Evolutionary conservation across 2,797 vertebrate genomes (phyloP).

Genomic region (Ataeniobius toweri): DNA sequence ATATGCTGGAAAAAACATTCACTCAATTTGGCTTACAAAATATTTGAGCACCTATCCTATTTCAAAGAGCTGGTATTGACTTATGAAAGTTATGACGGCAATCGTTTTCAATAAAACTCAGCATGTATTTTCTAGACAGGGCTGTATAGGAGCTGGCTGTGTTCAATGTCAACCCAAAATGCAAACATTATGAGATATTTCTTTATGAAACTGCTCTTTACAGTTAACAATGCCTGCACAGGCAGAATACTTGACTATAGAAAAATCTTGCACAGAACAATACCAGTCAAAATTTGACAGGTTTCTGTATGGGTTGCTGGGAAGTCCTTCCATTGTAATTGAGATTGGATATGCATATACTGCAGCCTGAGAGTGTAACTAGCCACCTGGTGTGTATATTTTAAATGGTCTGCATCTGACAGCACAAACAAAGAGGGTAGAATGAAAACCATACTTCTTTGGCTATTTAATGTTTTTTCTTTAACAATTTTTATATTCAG

Average conservation of each 20-base stretch:
- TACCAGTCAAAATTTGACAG: conserved; percentile 63
- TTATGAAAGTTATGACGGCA: not conserved
- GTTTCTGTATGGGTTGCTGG: conserved; percentile 50
- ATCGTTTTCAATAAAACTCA: not conserved
- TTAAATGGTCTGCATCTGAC: conserved; percentile 49
- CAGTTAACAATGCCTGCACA: not conserved
- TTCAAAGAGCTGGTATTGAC: conserved; percentile 1
- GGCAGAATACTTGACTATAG: conserved; percentile 1
- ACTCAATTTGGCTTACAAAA: not conserved
- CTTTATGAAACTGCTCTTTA: not conserved
- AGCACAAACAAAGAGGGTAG: conserved; percentile 53
- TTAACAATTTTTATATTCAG: conserved; percentile 43
- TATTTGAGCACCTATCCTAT: not conserved
- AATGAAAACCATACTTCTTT: conserved; percentile 36
- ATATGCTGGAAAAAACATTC: not conserved
- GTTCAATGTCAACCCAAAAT: not conserved
- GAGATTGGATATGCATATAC: conserved; percentile 51
- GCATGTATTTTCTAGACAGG: not conserved
- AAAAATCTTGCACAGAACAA: conserved; percentile 60
- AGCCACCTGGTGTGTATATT: conserved; percentile 39
- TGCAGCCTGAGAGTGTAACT: conserved; percentile 45
- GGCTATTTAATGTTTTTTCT: conserved; percentile 22
- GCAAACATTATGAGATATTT: not conserved
- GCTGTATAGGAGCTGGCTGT: not conserved
- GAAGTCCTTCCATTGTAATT: conserved; percentile 68